A percentile compares a stretch with the other conserved stretches of the same genome.
phyloP scores from a whole-genome alignment of 2,797 vertebrate species.

The Gymnoscopelus microlampas region DNA sequence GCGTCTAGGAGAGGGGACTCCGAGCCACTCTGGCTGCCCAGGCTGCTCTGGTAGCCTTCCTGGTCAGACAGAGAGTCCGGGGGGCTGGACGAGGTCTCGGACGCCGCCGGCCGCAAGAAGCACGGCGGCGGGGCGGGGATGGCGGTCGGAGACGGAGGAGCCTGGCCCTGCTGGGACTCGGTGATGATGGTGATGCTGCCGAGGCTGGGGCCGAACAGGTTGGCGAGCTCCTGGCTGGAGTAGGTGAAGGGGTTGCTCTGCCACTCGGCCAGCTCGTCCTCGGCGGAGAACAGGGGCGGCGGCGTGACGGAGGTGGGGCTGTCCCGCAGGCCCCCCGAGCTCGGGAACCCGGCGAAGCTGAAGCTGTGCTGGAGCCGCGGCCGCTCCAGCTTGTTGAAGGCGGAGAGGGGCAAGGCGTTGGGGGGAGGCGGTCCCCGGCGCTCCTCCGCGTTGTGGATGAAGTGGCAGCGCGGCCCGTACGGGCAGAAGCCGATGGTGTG shows the following conservation, averaged over 20 bases:
- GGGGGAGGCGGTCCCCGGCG: slow-evolving; percentile 75
- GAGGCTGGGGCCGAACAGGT: slow-evolving; percentile 83
- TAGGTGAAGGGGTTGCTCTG: slow-evolving; percentile 85
- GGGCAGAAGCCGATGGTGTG: slow-evolving; percentile 87
- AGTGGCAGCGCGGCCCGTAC: slow-evolving; percentile 86
- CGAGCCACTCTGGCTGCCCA: slow-evolving; percentile 87
- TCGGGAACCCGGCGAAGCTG: slow-evolving; percentile 89
- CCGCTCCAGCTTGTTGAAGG: slow-evolving; percentile 74
- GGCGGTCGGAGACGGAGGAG: slow-evolving; percentile 68
- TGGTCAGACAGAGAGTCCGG: slow-evolving; percentile 89
- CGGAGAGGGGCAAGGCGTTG: slow-evolving; percentile 45
- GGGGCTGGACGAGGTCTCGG: slow-evolving; percentile 85
- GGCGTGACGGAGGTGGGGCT: slow-evolving; percentile 88
- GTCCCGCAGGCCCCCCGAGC: slow-evolving; percentile 81
- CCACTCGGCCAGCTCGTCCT: slow-evolving; percentile 85
- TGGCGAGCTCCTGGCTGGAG: slow-evolving; percentile 87
- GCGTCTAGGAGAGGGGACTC: slow-evolving; percentile 89
- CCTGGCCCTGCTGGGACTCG: slow-evolving; percentile 26
- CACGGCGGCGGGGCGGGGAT: slow-evolving; percentile 51
- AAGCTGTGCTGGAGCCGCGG: slow-evolving; percentile 90
- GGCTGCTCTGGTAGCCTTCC: slow-evolving; percentile 90
- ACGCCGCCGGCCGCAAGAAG: slow-evolving; percentile 82
- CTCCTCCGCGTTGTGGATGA: slow-evolving; percentile 88
- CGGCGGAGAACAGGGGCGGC: slow-evolving; percentile 81
- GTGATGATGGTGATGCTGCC: slow-evolving; percentile 53